Conservation (phyloP, 2,113 vertebrate species). For the Mobula birostris region DNA sequence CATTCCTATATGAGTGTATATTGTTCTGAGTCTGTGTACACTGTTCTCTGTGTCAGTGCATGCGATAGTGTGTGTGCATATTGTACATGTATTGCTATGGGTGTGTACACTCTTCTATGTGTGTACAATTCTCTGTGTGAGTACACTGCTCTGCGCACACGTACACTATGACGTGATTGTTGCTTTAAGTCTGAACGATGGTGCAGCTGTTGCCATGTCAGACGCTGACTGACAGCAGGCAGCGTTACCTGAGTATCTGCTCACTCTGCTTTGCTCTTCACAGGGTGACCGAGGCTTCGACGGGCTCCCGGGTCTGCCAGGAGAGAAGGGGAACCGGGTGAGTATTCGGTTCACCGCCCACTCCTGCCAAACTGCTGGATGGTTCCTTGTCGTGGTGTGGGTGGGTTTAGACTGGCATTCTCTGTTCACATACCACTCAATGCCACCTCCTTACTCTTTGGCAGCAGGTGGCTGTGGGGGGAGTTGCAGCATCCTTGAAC, state of each 20-base stretch:
- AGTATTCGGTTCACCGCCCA: slow-evolving; percentile 44
- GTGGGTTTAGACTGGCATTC: too few relatives aligned
- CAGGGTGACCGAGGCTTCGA: slow-evolving; percentile 97
- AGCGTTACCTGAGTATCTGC: neutral
- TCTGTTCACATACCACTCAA: too few relatives aligned
- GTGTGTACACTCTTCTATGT: neutral
- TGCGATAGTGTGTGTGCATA: neutral
- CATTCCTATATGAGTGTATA: too few relatives aligned
- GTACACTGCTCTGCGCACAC: neutral
- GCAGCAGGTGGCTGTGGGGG: too few relatives aligned
- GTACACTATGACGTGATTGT: neutral
- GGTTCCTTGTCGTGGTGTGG: too few relatives aligned
- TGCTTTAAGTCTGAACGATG: too few relatives aligned
- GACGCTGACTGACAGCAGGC: too few relatives aligned
- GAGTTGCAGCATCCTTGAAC: too few relatives aligned
- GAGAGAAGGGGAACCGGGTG: slow-evolving; percentile 97
- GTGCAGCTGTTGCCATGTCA: too few relatives aligned
- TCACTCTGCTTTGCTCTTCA: slow-evolving; percentile 39
- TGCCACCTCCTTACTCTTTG: too few relatives aligned
- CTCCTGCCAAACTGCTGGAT: too few relatives aligned
- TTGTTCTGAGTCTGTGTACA: neutral
- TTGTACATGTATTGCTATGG: neutral
- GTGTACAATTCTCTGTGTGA: neutral
- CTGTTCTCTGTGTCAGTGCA: neutral
- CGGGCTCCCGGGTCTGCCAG: slow-evolving; percentile 90